These are phyloP conservation scores for Ploceus nigricollis DNA, from an alignment of 2,113 vertebrate genomes.

Conservation along the genomic window DNA sequence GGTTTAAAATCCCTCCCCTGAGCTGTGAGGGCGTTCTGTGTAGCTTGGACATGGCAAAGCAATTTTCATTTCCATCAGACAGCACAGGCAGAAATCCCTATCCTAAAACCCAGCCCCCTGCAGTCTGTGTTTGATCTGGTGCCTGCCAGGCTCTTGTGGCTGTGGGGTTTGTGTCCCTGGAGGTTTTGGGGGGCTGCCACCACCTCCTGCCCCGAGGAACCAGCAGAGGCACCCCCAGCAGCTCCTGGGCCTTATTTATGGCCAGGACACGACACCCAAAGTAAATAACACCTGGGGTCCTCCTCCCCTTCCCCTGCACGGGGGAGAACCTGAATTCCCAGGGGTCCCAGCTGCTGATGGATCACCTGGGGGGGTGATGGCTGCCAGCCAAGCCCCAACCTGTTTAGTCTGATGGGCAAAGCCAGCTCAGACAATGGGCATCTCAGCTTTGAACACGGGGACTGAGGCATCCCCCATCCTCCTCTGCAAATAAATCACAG, in stretches of 20 bases:
- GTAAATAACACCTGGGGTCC: not conserved
- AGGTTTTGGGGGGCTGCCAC: not conserved
- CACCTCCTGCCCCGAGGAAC: accelerated
- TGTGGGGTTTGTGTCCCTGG: not conserved
- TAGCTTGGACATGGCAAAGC: not conserved
- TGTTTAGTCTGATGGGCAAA: not conserved
- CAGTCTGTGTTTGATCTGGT: not conserved
- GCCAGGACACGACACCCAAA: not conserved
- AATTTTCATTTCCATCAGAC: not conserved
- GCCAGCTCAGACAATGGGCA: not conserved
- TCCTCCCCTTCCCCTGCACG: not conserved
- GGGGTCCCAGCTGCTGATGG: not conserved
- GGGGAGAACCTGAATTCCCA: not conserved
- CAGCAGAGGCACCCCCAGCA: not conserved
- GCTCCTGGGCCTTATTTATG: not conserved
- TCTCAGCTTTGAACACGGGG: not conserved
- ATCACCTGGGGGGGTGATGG: not conserved
- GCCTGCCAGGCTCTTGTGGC: not conserved
- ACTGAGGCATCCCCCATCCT: accelerated
- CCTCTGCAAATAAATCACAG: not conserved
- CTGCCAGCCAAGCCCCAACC: not conserved
- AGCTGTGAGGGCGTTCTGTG: not conserved
- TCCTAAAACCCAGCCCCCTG: not conserved
- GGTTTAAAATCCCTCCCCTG: not conserved
- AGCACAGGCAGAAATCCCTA: not conserved